Evolutionary conservation across 2,797 vertebrate genomes (phyloP).

Genomic region (Brachyrhaphis roseni): DNA sequence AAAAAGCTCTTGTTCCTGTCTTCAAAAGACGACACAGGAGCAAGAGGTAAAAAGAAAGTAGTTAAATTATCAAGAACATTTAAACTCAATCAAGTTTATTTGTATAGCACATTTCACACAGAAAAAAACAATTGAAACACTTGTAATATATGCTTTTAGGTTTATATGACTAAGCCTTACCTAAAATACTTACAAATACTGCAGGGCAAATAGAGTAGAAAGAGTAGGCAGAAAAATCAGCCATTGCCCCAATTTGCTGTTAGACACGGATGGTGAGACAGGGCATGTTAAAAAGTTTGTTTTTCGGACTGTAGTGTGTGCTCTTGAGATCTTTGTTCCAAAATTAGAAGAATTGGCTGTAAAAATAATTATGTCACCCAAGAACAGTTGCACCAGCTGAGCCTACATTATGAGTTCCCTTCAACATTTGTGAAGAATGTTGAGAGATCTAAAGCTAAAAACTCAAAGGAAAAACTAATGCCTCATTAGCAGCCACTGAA

Average conservation of each 20-base stretch:
- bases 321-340: neutral
- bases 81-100: neutral
- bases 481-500: neutral
- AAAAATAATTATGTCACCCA: neutral
- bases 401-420: neutral
- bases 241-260: neutral
- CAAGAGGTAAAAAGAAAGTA: neutral
- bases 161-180: neutral
- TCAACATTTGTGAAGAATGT: constrained; percentile 1
- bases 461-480: constrained; percentile 1
- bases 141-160: neutral
- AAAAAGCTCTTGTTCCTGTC: neutral
- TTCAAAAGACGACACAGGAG: neutral
- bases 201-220: neutral
- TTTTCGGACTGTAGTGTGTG: neutral
- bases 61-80: neutral
- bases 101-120: too few relatives aligned
- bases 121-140: too few relatives aligned
- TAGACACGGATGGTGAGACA: neutral
- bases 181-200: neutral
- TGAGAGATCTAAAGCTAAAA: neutral
- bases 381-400: neutral
- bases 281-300: neutral
- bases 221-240: neutral
- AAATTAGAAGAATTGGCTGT: constrained; percentile 4